These are phyloP conservation scores for Polypedilum pembai DNA, from an alignment of 1,140 invertebrate genomes.

Conservation along the genomic window DNA sequence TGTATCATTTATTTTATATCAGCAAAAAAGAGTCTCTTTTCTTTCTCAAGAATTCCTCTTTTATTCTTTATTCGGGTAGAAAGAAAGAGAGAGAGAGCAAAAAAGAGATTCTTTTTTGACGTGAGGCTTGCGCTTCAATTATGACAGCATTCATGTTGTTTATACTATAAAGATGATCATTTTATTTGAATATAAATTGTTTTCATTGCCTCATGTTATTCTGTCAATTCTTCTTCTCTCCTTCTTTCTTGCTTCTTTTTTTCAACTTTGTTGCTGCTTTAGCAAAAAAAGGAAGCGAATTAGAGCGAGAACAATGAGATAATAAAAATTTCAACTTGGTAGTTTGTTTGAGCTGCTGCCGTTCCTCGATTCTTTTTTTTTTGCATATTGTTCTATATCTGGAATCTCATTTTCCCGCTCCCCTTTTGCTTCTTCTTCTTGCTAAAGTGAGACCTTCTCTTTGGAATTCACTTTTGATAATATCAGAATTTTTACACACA, in stretches of 20 bases:
- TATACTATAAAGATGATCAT: constrained; percentile 13
- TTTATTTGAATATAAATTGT: constrained; percentile 20
- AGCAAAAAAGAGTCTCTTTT: not conserved
- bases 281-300: constrained; percentile 1
- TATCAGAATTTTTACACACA: not conserved
- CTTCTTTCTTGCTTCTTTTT: not conserved
- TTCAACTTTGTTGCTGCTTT: not conserved
- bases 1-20: constrained; percentile 16
- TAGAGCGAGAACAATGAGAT: constrained; percentile 6
- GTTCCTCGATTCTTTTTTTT: not conserved
- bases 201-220: constrained; percentile 11
- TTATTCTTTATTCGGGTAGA: not conserved
- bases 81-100: too few species aligned
- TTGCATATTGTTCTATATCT: constrained; percentile 13
- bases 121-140: constrained; percentile 13
- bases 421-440: not conserved
- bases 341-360: constrained; percentile 16
- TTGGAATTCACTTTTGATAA: not conserved
- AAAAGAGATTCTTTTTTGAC: constrained; percentile 15
- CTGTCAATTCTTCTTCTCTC: not conserved
- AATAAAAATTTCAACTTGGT: constrained; percentile 19
- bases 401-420: not conserved
- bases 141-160: constrained; percentile 10
- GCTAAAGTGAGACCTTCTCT: not conserved
- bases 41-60: not conserved